Evolutionary conservation across 30 jellyfish, hydroid and myxozoan genomes (phyloP).

Genomic region (Sanderia malayensis): DNA sequence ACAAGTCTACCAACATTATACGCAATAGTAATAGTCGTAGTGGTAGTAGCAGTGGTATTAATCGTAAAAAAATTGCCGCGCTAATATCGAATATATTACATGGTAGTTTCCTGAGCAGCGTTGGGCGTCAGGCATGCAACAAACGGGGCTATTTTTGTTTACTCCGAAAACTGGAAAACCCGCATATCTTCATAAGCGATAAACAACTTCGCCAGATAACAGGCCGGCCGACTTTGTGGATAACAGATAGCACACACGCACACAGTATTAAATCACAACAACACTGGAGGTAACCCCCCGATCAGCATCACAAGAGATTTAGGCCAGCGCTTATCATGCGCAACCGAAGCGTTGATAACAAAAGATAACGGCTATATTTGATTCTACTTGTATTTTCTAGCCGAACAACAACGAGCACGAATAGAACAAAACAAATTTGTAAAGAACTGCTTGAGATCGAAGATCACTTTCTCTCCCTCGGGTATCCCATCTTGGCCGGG

Average conservation of each 20-base stretch:
- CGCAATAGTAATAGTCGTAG: too few species aligned
- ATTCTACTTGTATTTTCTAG: slow-evolving; percentile 27
- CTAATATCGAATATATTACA: too few species aligned
- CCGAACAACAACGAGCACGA: slow-evolving; percentile 46
- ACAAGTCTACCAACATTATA: too few species aligned
- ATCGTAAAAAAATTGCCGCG: too few species aligned
- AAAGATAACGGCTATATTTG: slow-evolving; percentile 34
- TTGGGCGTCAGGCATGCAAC: too few species aligned
- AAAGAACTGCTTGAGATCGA: slow-evolving; percentile 41
- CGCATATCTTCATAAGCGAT: not conserved
- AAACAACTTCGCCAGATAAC: not conserved
- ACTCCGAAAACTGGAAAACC: too few species aligned
- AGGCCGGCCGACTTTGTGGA: too few species aligned
- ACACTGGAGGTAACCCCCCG: slow-evolving; percentile 55
- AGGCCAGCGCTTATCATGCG: slow-evolving; percentile 59
- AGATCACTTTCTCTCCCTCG: slow-evolving; percentile 61
- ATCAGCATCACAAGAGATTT: slow-evolving; percentile 17
- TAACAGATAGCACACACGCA: too few species aligned
- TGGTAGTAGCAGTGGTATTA: too few species aligned
- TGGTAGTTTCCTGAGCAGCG: too few species aligned
- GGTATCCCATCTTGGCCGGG: slow-evolving; percentile 45
- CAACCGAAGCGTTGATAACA: slow-evolving; percentile 42
- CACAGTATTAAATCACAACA: too few species aligned
- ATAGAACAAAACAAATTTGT: slow-evolving; percentile 31
- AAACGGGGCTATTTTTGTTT: too few species aligned